Evolutionary conservation across 2,888 invertebrate species (phyloP).

Genomic region (Nephrotoma appendiculata): DNA sequence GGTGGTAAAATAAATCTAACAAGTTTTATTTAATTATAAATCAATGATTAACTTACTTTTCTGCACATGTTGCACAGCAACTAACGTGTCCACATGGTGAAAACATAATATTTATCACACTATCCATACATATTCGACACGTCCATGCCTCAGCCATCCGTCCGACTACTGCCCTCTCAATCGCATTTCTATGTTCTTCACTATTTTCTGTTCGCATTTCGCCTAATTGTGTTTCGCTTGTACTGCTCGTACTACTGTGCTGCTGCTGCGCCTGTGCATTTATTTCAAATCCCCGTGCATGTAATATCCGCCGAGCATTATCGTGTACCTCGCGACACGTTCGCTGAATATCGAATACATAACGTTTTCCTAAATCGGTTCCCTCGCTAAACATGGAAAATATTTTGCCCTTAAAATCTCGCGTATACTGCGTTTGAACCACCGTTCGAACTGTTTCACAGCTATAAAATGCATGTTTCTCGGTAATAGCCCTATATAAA

Average conservation of each 20-base stretch:
- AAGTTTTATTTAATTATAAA: neutral
- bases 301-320: slow-evolving; percentile 64
- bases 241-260: slow-evolving; percentile 39
- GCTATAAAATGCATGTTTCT: slow-evolving; percentile 85
- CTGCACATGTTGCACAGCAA: slow-evolving; percentile 64
- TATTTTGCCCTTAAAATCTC: slow-evolving; percentile 80
- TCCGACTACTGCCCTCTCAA: slow-evolving; percentile 32
- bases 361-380: slow-evolving; percentile 71
- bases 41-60: slow-evolving; percentile 32
- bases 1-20: neutral
- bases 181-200: slow-evolving; percentile 14
- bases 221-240: neutral
- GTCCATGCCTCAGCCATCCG: slow-evolving; percentile 50
- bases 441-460: slow-evolving; percentile 81
- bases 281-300: slow-evolving; percentile 34
- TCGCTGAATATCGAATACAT: slow-evolving; percentile 79
- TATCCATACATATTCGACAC: slow-evolving; percentile 81
- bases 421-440: slow-evolving; percentile 76
- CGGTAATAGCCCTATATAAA: slow-evolving; percentile 72
- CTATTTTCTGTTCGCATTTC: neutral
- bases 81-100: slow-evolving; percentile 82
- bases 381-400: slow-evolving; percentile 84
- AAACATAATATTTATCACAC: slow-evolving; percentile 65
- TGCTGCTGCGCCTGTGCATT: slow-evolving; percentile 6
- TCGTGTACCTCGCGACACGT: slow-evolving; percentile 85